Percentiles rank a stretch among this genome's conserved stretches.
Evolutionary conservation across 1,140 invertebrate species (phyloP).

Genomic region (Drosophila mauritiana): DNA sequence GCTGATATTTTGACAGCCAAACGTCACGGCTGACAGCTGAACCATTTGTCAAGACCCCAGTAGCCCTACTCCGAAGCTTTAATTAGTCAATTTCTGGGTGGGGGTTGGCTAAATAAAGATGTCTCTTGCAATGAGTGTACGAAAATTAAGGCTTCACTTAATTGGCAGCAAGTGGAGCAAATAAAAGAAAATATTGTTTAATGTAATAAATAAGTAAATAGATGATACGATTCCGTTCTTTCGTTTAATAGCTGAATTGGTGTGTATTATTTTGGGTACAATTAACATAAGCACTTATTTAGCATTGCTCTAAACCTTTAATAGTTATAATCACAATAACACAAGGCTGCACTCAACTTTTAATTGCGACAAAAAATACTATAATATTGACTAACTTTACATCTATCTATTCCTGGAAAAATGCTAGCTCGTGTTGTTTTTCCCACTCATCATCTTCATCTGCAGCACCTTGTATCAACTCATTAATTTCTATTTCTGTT

Average conservation of each 20-base stretch:
- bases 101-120: slow-evolving; percentile 14
- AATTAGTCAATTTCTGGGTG: slow-evolving; percentile 36
- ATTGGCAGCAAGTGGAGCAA: slow-evolving; percentile 3
- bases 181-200: neutral
- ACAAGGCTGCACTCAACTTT: neutral
- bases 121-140: slow-evolving; percentile 7
- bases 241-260: no score
- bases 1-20: slow-evolving; percentile 77
- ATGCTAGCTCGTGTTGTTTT: slow-evolving; percentile 2
- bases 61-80: slow-evolving; percentile 29
- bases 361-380: slow-evolving; percentile 21
- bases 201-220: neutral
- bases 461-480: slow-evolving; percentile 72
- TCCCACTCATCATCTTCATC: slow-evolving; percentile 9
- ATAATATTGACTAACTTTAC: neutral
- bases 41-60: slow-evolving; percentile 66
- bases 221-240: neutral
- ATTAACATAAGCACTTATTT: no score
- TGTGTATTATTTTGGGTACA: no score
- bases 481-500: slow-evolving; percentile 83
- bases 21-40: slow-evolving; percentile 73
- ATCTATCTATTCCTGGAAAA: neutral
- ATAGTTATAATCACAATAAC: neutral
- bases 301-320: no score
- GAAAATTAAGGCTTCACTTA: slow-evolving; percentile 6